phyloP scores from a whole-genome alignment of 2,888 invertebrate genomes.

The Lepetodrilus schrolli region DNA sequence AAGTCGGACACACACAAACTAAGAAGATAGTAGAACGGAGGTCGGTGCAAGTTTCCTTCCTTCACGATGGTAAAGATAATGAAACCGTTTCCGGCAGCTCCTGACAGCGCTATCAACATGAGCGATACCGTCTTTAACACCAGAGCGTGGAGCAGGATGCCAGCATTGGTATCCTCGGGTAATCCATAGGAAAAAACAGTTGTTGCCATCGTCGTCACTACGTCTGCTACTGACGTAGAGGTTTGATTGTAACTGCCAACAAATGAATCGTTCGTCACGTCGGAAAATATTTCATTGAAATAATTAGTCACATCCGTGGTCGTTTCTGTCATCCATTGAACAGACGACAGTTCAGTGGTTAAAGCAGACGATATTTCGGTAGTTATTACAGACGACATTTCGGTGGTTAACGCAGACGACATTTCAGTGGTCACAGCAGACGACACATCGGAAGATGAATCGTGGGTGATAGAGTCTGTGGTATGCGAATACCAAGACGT shows the following conservation, averaged over 20 bases:
- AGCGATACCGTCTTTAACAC: conserved; percentile 41
- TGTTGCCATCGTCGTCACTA: background rate
- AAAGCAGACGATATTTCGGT: background rate
- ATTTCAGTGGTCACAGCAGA: no score
- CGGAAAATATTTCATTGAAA: background rate
- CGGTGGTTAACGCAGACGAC: no score
- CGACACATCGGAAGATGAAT: no score
- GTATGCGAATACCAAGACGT: no score
- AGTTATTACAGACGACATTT: no score
- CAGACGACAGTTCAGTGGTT: background rate
- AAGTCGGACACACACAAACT: conserved; percentile 67
- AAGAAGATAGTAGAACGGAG: conserved; percentile 70
- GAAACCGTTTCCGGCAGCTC: conserved; percentile 42
- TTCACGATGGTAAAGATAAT: conserved; percentile 44
- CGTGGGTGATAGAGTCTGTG: no score
- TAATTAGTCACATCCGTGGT: background rate
- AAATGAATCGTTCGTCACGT: background rate
- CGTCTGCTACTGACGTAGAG: background rate
- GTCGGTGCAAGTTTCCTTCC: conserved; percentile 55
- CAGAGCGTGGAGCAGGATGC: conserved; percentile 1
- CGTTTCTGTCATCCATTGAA: background rate
- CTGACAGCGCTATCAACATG: conserved; percentile 39
- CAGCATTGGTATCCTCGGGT: background rate
- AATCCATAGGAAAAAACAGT: background rate
- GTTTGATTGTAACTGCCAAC: background rate